These are phyloP conservation scores for Schizotus pectinicornis DNA, from an alignment of 2,888 invertebrate species.

Conservation along the genomic window DNA sequence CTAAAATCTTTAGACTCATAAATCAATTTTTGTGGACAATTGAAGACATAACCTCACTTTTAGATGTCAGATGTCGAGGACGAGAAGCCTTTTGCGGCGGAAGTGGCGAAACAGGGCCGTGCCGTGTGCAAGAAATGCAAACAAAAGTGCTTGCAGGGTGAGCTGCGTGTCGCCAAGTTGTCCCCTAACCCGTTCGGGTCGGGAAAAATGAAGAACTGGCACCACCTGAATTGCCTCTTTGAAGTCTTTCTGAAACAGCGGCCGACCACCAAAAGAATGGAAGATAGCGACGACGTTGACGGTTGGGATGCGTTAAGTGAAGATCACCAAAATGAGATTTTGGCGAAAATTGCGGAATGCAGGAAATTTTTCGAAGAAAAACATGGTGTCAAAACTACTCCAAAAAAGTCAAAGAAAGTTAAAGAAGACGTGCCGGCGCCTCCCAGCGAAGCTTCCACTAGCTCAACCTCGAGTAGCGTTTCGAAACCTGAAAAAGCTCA, in stretches of 20 bases:
- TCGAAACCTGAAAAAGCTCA: conserved; percentile 33
- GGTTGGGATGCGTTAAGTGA: conserved; percentile 73
- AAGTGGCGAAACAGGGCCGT: conserved; percentile 80
- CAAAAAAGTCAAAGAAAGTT: conserved; percentile 19
- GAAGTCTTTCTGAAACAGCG: conserved; percentile 80
- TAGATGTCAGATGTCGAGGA: conserved; percentile 35
- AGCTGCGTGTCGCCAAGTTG: conserved; percentile 78
- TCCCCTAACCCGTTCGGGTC: conserved; percentile 78
- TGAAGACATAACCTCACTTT: conserved; percentile 13
- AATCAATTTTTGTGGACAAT: neutral
- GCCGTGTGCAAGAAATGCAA: conserved; percentile 90
- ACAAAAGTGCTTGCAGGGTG: conserved; percentile 73
- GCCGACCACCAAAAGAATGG: conserved; percentile 81
- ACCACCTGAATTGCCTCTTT: conserved; percentile 81
- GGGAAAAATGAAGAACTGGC: conserved; percentile 83
- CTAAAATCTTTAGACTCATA: no score
- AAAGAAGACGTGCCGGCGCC: conserved; percentile 4
- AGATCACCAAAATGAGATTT: conserved; percentile 71
- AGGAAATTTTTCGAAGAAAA: conserved; percentile 63
- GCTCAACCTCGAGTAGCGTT: conserved; percentile 6
- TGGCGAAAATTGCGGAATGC: conserved; percentile 69
- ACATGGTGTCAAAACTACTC: conserved; percentile 59
- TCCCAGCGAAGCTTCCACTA: neutral
- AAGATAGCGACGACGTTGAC: conserved; percentile 76
- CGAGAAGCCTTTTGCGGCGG: conserved; percentile 72